Conservation (phyloP, 2,888 invertebrate genomes). For the Hanleya hanleyi region DNA sequence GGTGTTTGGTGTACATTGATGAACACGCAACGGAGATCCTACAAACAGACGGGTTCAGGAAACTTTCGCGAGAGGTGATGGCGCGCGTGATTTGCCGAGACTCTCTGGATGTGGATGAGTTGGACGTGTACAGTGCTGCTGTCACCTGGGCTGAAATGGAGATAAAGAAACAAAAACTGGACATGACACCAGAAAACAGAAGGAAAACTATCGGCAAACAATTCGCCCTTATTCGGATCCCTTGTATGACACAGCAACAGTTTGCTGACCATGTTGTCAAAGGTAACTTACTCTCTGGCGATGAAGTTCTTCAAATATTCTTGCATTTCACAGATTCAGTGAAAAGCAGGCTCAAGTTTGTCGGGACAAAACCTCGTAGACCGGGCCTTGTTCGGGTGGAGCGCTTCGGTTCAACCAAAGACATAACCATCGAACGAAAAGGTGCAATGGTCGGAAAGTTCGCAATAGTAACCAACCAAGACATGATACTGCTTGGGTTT, state of each 20-base stretch:
- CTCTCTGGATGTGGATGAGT: constrained; percentile 35
- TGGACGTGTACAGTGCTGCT: constrained; percentile 29
- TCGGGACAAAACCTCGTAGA: background rate
- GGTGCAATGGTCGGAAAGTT: background rate
- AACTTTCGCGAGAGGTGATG: constrained; percentile 31
- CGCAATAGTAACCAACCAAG: background rate
- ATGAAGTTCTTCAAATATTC: constrained; percentile 2
- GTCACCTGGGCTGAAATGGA: constrained; percentile 35
- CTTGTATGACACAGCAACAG: constrained; percentile 4
- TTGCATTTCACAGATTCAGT: background rate
- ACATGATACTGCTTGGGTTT: background rate
- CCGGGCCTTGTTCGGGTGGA: background rate
- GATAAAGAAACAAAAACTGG: constrained; percentile 6
- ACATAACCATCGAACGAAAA: background rate
- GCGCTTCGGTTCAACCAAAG: background rate
- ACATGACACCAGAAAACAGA: constrained; percentile 2
- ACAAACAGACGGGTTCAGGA: constrained; percentile 13
- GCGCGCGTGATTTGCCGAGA: constrained; percentile 31
- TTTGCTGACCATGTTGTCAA: constrained; percentile 7
- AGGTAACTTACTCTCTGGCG: background rate
- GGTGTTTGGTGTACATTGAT: constrained; percentile 34
- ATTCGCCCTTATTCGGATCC: background rate
- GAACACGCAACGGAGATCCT: constrained; percentile 35
- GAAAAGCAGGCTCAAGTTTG: background rate
- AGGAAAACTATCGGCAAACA: background rate